Evolutionary conservation across 2,113 vertebrate species (phyloP), one percentile per base, ranked within the genome.

Genomic region (Brachypodius melanocephalos): DNA sequence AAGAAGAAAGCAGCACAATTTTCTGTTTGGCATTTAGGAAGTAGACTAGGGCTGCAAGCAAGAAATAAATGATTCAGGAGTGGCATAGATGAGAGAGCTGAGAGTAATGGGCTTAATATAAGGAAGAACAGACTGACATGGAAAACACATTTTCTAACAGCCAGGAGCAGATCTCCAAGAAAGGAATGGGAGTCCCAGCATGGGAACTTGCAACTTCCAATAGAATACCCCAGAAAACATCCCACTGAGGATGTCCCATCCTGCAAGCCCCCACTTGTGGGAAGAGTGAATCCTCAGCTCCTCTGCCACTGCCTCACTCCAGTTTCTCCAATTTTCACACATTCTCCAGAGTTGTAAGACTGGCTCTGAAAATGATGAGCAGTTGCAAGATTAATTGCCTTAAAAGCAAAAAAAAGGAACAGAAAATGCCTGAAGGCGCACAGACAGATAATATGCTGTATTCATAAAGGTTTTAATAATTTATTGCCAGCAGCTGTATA

Each of bases 401-500:
- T 88, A 85, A 94, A 96, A 89, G 89, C 74, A 85, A 82, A 82
- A 87, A 89, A 95, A 94, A n/a, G 57, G 89, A 92, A 84, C 89
- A 91, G 91, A 95, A 95, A 72, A 95, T 17, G 87, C 91, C 94
- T 65, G 77, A 85, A 78, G 94, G 93, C 54, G 12, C 61, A 10
- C 1, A 36, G 77, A 92, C 65, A 81, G 86, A 93, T 92, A 89
- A 89, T 95, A 90, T 49, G 61, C 73, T 95, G 84, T 89, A 92
- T 89, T 92, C 89, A 85, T 95, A 92, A 92, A 91, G 80, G 36
- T 62, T 89, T 97, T 78, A 96, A 95, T 96, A 92, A 91, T 97
- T 95, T 78, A 97, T 61, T 87, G 72, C 94, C 76, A 38, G 73
- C 68, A 93, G 84, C 89, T 81, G 61, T 75, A 81, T 85, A 18